Evolutionary conservation across 2,797 vertebrate genomes (phyloP).

Genomic region (Diplodus puntazzo): DNA sequence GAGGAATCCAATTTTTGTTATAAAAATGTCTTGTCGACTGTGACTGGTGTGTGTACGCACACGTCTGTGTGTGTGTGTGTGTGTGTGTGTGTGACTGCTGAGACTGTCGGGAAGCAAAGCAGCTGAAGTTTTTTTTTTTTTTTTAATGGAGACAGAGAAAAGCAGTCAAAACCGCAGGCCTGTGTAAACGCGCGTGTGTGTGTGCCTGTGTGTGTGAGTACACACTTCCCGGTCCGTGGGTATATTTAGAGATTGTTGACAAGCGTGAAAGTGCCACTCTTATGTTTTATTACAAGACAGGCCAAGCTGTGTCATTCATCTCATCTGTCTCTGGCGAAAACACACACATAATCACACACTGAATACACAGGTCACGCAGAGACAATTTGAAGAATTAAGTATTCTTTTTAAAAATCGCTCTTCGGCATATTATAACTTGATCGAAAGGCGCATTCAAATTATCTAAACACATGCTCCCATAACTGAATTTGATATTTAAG

Average conservation of each 20-base stretch:
- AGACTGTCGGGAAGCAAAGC: constrained; percentile 59
- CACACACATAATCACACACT: constrained; percentile 34
- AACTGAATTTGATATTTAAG: constrained; percentile 11
- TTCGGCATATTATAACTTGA: neutral
- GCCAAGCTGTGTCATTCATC: constrained; percentile 78
- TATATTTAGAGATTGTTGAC: constrained; percentile 86
- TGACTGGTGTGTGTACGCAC: constrained; percentile 60
- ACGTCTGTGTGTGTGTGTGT: constrained; percentile 4
- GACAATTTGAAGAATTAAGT: neutral
- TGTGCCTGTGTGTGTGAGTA: constrained; percentile 10
- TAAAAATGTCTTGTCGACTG: constrained; percentile 75
- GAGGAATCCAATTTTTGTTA: constrained; percentile 75
- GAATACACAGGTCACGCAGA: constrained; percentile 4
- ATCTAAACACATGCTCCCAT: neutral
- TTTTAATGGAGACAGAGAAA: constrained; percentile 70
- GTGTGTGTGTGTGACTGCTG: constrained; percentile 18
- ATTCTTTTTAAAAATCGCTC: neutral
- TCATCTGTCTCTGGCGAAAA: constrained; percentile 45
- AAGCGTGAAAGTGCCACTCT: constrained; percentile 84
- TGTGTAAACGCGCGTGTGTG: constrained; percentile 40
- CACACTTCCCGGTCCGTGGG: constrained; percentile 59
- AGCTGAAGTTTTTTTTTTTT: constrained; percentile 50
- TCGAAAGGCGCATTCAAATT: neutral
- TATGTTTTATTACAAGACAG: constrained; percentile 84
- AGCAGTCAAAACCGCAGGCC: constrained; percentile 57